Conservation (phyloP, 2,797 vertebrate genomes). For the Phalanger gymnotis region DNA sequence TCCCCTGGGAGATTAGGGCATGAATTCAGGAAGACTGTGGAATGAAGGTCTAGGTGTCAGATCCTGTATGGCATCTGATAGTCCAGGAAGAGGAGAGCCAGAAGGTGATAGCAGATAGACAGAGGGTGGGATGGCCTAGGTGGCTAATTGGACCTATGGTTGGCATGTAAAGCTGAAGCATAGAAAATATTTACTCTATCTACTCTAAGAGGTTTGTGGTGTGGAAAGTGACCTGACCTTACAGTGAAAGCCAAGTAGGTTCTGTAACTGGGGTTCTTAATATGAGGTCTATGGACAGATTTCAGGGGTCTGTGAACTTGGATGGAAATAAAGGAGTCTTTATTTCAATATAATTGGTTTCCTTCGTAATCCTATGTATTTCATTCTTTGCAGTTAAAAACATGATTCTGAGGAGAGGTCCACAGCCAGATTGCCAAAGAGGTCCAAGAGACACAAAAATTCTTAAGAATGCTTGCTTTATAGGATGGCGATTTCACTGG, state of each 20-base stretch:
- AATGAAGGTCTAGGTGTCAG: not conserved
- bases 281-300: not conserved
- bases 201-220: not conserved
- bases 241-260: not conserved
- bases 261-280: not conserved
- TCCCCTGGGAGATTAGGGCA: not conserved
- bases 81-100: not conserved
- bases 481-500: not conserved
- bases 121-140: not conserved
- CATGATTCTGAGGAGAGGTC: not conserved
- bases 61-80: not conserved
- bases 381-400: not conserved
- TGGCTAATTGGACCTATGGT: not conserved
- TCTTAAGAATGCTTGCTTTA: not conserved
- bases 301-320: not conserved
- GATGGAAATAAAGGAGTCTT: not conserved
- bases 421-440: not conserved
- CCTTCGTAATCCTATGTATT: not conserved
- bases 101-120: not conserved
- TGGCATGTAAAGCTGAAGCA: not conserved
- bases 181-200: not conserved
- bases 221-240: not conserved
- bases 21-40: not conserved
- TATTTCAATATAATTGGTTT: not conserved
- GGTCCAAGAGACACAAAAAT: not conserved